Percentiles rank a stretch among this genome's conserved stretches.
These are phyloP conservation scores for Pterostichus niger DNA, from an alignment of 2,888 invertebrate species.

Conservation along the genomic window DNA sequence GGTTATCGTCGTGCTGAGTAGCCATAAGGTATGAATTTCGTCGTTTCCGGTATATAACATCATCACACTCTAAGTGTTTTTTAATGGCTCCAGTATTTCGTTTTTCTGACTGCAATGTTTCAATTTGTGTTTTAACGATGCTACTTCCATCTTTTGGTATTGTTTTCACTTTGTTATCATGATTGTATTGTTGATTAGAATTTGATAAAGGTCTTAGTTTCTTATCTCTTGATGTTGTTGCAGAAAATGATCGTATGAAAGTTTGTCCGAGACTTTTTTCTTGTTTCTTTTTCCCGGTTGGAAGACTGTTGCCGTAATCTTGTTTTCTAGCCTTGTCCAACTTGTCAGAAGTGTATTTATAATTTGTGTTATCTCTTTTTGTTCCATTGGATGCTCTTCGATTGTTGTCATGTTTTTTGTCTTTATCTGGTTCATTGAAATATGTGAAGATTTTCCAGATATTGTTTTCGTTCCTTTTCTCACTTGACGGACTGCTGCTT, in stretches of 20 bases:
- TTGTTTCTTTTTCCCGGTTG: constrained; percentile 12
- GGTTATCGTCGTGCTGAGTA: constrained; percentile 16
- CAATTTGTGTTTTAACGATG: background rate
- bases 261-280: constrained; percentile 3
- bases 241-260: constrained; percentile 16
- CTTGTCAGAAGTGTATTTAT: background rate
- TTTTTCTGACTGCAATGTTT: background rate
- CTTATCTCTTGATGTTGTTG: constrained; percentile 28
- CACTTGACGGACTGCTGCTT: background rate
- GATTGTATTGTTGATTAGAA: constrained; percentile 1
- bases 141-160: background rate
- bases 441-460: background rate
- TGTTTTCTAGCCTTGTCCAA: background rate
- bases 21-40: constrained; percentile 47
- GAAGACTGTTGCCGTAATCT: background rate
- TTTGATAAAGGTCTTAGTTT: constrained; percentile 11
- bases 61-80: constrained; percentile 29
- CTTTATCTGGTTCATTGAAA: background rate
- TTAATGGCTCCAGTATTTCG: constrained; percentile 9
- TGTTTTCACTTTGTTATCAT: constrained; percentile 9
- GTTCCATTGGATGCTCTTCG: background rate
- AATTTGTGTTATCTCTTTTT: background rate
- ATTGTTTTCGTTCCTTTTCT: background rate
- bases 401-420: background rate
- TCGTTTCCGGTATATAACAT: constrained; percentile 39